A percentile compares a stretch with the other conserved stretches of the same genome.
Evolutionary conservation across 2,888 invertebrate species (phyloP).

Genomic region (Drosophila anceps): DNA sequence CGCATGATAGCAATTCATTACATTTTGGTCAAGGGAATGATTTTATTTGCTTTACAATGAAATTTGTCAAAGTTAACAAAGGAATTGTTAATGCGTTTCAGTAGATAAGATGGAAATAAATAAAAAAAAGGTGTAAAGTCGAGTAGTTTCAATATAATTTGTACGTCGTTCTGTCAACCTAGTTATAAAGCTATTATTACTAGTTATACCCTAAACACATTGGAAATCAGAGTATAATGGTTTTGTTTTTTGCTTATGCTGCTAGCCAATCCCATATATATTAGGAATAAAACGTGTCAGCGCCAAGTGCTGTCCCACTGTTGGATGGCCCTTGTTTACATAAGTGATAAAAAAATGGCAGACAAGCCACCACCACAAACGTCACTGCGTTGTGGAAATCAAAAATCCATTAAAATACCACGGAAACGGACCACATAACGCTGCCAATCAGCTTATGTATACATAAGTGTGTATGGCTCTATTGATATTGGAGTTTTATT

Average conservation of each 20-base stretch:
- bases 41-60: background rate
- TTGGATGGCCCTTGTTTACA: slow-evolving; percentile 82
- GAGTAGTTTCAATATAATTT: background rate
- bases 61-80: background rate
- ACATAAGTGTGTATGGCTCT: slow-evolving; percentile 49
- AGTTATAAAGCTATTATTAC: background rate
- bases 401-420: slow-evolving; percentile 83
- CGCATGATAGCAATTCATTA: background rate
- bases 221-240: too few species aligned
- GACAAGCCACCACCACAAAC: slow-evolving; percentile 35
- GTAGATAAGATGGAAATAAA: too few species aligned
- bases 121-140: background rate
- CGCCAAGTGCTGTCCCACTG: slow-evolving; percentile 72
- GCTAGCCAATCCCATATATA: background rate
- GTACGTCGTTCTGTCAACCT: background rate
- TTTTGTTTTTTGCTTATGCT: background rate
- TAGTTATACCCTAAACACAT: too few species aligned
- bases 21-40: too few species aligned
- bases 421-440: slow-evolving; percentile 56
- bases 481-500: slow-evolving; percentile 71
- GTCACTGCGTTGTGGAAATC: slow-evolving; percentile 67
- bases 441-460: slow-evolving; percentile 69
- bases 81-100: too few species aligned
- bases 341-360: slow-evolving; percentile 78
- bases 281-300: slow-evolving; percentile 54